phyloP scores from a whole-genome alignment of 64 coral and sea anemone genomes.

The Anthopleura sola region DNA sequence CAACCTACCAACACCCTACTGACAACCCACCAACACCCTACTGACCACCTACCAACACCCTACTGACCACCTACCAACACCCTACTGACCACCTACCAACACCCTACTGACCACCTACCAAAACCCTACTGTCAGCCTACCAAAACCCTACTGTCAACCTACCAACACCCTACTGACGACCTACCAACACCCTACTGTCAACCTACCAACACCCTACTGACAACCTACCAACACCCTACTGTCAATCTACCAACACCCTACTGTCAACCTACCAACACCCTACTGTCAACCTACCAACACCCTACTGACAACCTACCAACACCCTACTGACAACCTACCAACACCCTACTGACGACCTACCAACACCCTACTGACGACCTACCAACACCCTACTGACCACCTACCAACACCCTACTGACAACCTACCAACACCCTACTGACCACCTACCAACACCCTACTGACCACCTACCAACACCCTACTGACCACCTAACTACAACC shows the following conservation, averaged over 20 bases:
- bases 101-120: no score
- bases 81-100: no score
- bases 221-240: neutral
- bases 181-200: neutral
- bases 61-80: no score
- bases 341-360: neutral
- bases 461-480: neutral
- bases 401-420: neutral
- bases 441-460: neutral
- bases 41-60: no score
- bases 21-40: no score
- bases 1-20: no score
- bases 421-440: neutral
- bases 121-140: neutral
- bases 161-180: neutral
- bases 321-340: neutral
- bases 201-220: neutral
- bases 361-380: neutral
- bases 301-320: neutral
- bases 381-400: neutral
- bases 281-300: neutral
- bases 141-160: neutral
- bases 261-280: neutral
- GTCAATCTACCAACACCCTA: neutral
- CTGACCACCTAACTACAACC: neutral